phyloP scores from a whole-genome alignment of 2,888 invertebrate genomes.

The Cataglyphis albicans region DNA sequence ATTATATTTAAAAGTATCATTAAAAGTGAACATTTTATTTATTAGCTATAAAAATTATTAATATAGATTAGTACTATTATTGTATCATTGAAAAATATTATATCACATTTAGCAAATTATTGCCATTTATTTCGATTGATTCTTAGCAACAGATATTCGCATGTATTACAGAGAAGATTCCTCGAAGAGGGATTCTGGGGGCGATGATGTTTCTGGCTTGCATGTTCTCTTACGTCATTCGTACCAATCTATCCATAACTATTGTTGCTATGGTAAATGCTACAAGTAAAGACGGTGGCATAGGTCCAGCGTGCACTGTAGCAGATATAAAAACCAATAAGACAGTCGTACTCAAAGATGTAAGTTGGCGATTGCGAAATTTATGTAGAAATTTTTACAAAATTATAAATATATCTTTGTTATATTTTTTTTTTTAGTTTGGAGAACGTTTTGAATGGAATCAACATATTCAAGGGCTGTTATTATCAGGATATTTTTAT shows the following conservation, averaged over 20 bases:
- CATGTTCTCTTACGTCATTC: constrained; percentile 91
- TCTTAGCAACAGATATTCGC: neutral
- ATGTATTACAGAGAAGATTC: constrained; percentile 86
- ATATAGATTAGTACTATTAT: neutral
- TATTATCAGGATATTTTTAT: constrained; percentile 82
- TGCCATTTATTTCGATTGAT: neutral
- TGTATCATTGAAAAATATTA: neutral
- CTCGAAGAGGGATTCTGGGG: constrained; percentile 88
- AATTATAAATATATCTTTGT: constrained; percentile 1
- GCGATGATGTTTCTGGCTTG: constrained; percentile 92
- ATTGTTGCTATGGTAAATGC: constrained; percentile 83
- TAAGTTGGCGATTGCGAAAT: constrained; percentile 64
- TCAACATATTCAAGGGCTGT: constrained; percentile 79
- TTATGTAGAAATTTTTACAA: neutral
- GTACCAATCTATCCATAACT: constrained; percentile 91
- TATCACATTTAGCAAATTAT: neutral
- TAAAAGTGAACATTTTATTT: neutral
- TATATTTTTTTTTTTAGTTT: constrained; percentile 72
- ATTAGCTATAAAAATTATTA: neutral
- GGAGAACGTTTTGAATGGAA: constrained; percentile 83
- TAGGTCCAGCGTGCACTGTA: constrained; percentile 68
- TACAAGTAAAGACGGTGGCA: constrained; percentile 64
- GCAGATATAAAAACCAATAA: constrained; percentile 21
- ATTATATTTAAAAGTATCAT: neutral
- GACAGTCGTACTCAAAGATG: constrained; percentile 68